Percentiles rank a stretch among this genome's conserved stretches.
Conservation (phyloP, 2,797 vertebrate genomes). For the Mus caroli region DNA sequence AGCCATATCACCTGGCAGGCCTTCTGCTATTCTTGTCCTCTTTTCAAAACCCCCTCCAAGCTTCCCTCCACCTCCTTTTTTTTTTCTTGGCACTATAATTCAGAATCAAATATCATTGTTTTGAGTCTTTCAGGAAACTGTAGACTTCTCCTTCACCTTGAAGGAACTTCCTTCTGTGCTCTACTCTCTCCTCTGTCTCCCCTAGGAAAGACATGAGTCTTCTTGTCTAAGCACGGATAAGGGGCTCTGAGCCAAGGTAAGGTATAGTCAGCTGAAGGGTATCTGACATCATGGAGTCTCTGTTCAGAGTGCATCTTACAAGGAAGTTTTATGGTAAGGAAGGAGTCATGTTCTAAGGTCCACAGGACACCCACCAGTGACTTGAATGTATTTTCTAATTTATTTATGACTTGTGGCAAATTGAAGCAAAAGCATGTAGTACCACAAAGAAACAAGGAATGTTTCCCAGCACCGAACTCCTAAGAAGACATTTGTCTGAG, state of each 20-base stretch:
- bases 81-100: background rate
- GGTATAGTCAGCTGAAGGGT: background rate
- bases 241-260: background rate
- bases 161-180: slow-evolving; percentile 38
- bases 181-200: background rate
- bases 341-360: background rate
- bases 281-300: background rate
- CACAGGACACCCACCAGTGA: background rate
- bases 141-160: slow-evolving; percentile 56
- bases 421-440: background rate
- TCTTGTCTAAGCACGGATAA: background rate
- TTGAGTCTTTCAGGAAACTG: slow-evolving; percentile 18
- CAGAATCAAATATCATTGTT: background rate
- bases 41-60: background rate
- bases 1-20: background rate
- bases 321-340: background rate
- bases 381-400: slow-evolving; percentile 55
- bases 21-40: background rate
- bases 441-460: background rate
- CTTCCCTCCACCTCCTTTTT: background rate
- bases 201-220: background rate
- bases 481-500: background rate
- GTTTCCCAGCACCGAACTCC: background rate
- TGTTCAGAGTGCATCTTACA: background rate
- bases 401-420: slow-evolving; percentile 58